Evolutionary conservation across 2,888 invertebrate genomes (phyloP), one percentile per base, ranked within the genome.

Genomic region (Hydroisotoma schaefferi): DNA sequence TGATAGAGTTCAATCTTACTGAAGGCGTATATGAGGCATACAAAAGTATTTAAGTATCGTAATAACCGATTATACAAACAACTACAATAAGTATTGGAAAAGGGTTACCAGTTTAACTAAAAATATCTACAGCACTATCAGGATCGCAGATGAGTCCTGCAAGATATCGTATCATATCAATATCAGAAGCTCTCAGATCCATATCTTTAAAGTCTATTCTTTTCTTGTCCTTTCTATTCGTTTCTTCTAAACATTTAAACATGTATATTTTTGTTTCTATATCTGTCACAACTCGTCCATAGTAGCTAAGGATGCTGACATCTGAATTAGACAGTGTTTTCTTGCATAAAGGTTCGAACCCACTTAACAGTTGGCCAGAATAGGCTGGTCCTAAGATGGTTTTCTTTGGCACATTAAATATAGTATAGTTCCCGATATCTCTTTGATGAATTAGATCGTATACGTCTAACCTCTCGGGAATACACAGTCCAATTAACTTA

Each of bases 401-500:
- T 43, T 61, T 62, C 8, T 59, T 69, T 28, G 68, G 68, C 3
- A 58, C 57, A 53, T 67, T 66, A 20, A 70, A 47, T 37, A 70
- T 65, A 28, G 72, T 72, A 0, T 70, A 69, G 28, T 38, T 54
- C 33, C 63, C 69, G 10, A 63, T 61, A 37, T 74, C 73, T 26
- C 68, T 64, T 2, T 72, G 62, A 53, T 69, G 70, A 26, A 76
- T 73, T 59, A 76, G 70, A 53, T 76, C 74, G 59, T 75, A 74
- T 23, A 76, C 71, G 22, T 72, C 70, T 1, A 74, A 64, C 26
- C 75, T 65, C 52, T 75, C 76, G 15, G 76, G 75, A 44, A 76
- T 74, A 52, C 75, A 75, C 1, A 76, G 61, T 1, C 76, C 76
- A 55, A 76, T 74, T 3, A 76, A 47, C 56, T 73, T 73, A 51